phyloP scores from a whole-genome alignment of 92 coral and sea anemone species.

The Umimayanthus kanabou region DNA sequence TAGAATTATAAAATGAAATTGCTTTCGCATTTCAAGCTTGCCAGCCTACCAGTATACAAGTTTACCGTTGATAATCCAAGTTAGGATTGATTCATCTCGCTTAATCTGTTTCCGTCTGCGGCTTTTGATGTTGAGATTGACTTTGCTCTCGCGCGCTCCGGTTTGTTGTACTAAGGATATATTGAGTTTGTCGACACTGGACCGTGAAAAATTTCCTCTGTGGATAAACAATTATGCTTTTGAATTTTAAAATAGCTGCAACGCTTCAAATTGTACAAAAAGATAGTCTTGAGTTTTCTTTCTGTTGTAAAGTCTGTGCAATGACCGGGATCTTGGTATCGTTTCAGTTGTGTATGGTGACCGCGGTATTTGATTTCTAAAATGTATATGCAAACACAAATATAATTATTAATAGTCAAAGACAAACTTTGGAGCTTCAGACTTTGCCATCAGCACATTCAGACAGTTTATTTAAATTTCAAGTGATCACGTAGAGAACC shows the following conservation, averaged over 20 bases:
- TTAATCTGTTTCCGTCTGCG: neutral
- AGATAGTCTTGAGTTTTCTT: neutral
- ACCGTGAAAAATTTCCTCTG: slow-evolving; percentile 19
- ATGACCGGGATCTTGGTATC: too few species aligned
- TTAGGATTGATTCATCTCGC: neutral
- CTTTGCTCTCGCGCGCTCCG: neutral
- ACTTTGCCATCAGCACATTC: too few species aligned
- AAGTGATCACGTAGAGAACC: neutral
- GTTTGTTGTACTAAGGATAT: slow-evolving; percentile 7
- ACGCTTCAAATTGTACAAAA: slow-evolving; percentile 5
- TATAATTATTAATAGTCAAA: neutral
- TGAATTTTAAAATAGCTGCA: neutral
- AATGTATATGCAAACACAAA: too few species aligned
- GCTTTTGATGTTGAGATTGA: slow-evolving; percentile 7
- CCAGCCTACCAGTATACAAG: neutral
- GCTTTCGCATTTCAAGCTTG: neutral
- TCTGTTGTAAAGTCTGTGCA: too few species aligned
- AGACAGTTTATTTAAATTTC: neutral
- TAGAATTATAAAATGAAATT: neutral
- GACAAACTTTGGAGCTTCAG: neutral
- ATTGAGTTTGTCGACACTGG: slow-evolving; percentile 27
- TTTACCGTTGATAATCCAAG: neutral
- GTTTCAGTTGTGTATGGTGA: too few species aligned
- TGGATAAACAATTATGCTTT: neutral
- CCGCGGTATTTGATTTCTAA: too few species aligned